Evolutionary conservation across 2,888 invertebrate species (phyloP), one percentile per base, ranked within the genome.

Genomic region (Leucophenga montana): DNA sequence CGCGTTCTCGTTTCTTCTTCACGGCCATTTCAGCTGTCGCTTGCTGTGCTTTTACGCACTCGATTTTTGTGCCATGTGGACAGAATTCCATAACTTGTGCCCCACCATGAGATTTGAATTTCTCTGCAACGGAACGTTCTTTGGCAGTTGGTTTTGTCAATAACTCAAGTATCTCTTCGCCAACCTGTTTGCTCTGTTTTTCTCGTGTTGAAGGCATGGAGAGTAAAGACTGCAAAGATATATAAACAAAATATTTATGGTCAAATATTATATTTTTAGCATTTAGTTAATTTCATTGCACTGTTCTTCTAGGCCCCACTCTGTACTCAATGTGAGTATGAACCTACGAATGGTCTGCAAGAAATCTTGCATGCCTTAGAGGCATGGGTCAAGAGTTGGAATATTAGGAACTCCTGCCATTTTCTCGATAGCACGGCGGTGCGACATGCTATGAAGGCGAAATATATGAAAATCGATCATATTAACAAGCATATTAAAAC

Each of bases 61-160:
- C 98, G 14, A 94, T 93, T 77, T 95, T 93, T 0, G 98, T 98
- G 11, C 98, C 98, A 88, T 97, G 96, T 0, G 97, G 96, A 88
- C 99, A 99, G 89, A 98, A 99, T 88, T 99, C 98, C 94, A 95
- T 95, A 4, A 96, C 94, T 87, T 95, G 95, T 0, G 95, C 95
- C 79, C 95, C 98, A 83, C 97, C 97, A 90, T 97, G 97, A 16
- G 98, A 98, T 83, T 96, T 94, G 88, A 99, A 99, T 80, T 97
- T 93, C 89, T 98, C 98, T 0, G 97, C 96, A n/a, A 98, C 89
- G 0, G 96, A 97, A 80, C 95, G 92, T 89, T 99, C 98, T 88
- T 98, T 98, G 0, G 98, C 98, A 0, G 98, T 98, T 9, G 98
- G 98, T 87, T 97, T 97, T 79, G 97, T 97, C 0, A 99, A 89